Percentiles rank a stretch among this genome's conserved stretches.
phyloP scores from a whole-genome alignment of 2,888 invertebrate species.

The Cylindroiulus punctatus region DNA sequence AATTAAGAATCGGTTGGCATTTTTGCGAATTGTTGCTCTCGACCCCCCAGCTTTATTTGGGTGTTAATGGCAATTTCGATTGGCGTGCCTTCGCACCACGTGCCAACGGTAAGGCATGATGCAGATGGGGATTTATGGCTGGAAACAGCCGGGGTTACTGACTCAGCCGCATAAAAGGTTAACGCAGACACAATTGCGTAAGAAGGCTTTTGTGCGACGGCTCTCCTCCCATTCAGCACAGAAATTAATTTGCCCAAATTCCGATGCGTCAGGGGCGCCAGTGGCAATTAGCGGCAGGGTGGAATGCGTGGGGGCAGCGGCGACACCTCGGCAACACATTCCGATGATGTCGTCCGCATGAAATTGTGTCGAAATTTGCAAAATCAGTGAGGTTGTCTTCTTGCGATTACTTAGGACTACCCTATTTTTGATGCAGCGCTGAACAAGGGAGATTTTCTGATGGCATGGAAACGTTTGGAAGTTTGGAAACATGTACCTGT shows the following conservation, averaged over 20 bases:
- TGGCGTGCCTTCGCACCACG: neutral
- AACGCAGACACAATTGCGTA: conserved; percentile 27
- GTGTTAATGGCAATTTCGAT: conserved; percentile 35
- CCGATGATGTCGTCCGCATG: neutral
- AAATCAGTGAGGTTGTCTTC: neutral
- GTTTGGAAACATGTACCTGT: too few species aligned
- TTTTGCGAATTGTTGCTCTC: neutral
- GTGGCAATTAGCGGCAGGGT: neutral
- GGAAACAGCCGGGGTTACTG: neutral
- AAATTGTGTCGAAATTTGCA: neutral
- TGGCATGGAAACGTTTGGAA: too few species aligned
- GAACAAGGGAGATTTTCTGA: too few species aligned
- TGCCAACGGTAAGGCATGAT: neutral
- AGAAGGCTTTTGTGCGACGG: neutral
- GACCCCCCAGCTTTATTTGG: neutral
- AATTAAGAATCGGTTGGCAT: conserved; percentile 25
- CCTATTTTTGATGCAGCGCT: too few species aligned
- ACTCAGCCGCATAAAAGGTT: conserved; percentile 24
- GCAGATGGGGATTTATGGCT: conserved; percentile 21
- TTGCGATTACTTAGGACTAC: neutral
- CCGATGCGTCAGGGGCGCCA: neutral
- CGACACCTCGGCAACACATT: neutral
- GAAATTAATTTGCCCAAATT: neutral
- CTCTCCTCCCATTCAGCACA: neutral
- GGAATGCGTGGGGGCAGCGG: neutral